Evolutionary conservation across 64 coral and sea anemone genomes (phyloP).

Genomic region (Dendrophyllia cribrosa): DNA sequence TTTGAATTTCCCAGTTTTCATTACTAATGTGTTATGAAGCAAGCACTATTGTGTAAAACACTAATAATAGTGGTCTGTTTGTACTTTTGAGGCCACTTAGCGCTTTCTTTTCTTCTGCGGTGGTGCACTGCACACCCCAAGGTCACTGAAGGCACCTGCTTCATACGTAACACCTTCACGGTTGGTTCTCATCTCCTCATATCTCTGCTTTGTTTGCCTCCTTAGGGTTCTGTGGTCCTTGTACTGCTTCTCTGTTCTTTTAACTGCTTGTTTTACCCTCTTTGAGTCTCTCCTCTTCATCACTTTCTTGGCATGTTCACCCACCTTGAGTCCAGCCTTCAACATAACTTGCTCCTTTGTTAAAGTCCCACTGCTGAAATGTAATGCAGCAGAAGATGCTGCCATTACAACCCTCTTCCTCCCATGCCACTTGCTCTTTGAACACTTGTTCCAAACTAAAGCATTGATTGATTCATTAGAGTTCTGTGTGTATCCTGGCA

Average conservation of each 20-base stretch:
- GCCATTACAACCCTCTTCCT: conserved; percentile 31
- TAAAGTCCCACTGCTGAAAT: neutral
- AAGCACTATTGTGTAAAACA: too few relatives aligned
- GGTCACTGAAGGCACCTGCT: conserved; percentile 19
- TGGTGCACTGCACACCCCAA: neutral
- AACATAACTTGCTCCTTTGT: neutral
- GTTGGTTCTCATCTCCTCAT: conserved; percentile 19
- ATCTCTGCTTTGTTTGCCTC: conserved; percentile 29
- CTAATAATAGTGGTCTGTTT: too few relatives aligned
- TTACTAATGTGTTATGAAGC: too few relatives aligned
- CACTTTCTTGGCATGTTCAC: conserved; percentile 14
- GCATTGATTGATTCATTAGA: conserved; percentile 39
- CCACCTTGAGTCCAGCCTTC: conserved; percentile 8
- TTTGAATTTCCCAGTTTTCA: too few relatives aligned
- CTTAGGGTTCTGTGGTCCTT: conserved; percentile 13
- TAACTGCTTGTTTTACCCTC: conserved; percentile 10
- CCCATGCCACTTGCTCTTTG: conserved; percentile 38
- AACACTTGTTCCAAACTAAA: conserved; percentile 9
- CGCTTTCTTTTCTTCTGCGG: neutral
- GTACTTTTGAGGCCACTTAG: too few relatives aligned
- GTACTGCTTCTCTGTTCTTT: conserved; percentile 8
- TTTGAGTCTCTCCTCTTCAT: conserved; percentile 41
- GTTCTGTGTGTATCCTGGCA: conserved; percentile 27
- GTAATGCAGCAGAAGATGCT: conserved; percentile 18
- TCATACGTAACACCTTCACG: neutral